Conservation (phyloP, 2,888 invertebrate species). For the Podabrus alpinus region DNA sequence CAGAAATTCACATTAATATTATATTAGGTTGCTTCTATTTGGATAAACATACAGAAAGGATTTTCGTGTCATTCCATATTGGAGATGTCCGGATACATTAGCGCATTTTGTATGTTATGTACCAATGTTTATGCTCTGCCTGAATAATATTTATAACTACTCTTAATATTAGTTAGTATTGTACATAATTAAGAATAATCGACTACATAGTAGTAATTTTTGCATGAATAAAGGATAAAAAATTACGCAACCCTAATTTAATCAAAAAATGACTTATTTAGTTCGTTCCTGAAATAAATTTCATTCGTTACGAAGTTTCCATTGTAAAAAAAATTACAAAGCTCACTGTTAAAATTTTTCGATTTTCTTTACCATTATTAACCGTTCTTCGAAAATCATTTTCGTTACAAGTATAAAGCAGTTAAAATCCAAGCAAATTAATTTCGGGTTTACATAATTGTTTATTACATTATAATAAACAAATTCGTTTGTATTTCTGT, state of each 20-base stretch:
- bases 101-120: conserved; percentile 8
- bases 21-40: conserved; percentile 8
- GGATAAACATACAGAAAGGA: conserved; percentile 18
- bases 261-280: neutral
- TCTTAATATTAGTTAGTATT: conserved; percentile 1
- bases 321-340: neutral
- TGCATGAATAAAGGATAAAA: neutral
- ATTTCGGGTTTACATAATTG: neutral
- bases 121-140: conserved; percentile 8
- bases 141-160: conserved; percentile 4
- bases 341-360: neutral
- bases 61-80: conserved; percentile 23
- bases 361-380: neutral
- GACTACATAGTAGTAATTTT: conserved; percentile 3
- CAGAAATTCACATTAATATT: neutral
- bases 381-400: neutral
- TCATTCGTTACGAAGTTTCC: neutral
- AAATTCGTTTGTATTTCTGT: neutral
- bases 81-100: conserved; percentile 16
- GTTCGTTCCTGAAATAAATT: neutral
- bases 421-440: neutral
- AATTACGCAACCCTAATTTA: neutral
- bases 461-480: neutral
- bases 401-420: neutral
- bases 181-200: conserved; percentile 24